Evolutionary conservation across 2,797 vertebrate genomes (phyloP).

Genomic region (Manis javanica): DNA sequence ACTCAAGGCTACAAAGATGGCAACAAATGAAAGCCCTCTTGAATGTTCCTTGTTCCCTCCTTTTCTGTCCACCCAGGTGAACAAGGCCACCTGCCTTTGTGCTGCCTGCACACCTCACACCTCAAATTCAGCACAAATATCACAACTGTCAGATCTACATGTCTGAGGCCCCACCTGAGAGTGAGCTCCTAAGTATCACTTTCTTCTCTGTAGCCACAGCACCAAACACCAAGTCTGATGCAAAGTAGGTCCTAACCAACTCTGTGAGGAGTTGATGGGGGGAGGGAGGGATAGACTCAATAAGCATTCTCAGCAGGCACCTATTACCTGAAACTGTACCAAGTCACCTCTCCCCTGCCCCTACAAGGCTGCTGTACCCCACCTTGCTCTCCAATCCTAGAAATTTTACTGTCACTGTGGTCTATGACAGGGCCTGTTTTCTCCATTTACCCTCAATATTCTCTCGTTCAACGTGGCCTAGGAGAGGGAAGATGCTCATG

Average conservation of each 20-base stretch:
- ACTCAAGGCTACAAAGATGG: background rate
- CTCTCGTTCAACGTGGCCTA: background rate
- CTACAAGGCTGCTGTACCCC: background rate
- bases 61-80: background rate
- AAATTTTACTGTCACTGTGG: background rate
- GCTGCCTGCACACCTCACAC: background rate
- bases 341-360: background rate
- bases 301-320: background rate
- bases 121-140: background rate
- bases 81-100: background rate
- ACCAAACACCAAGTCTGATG: background rate
- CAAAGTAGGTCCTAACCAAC: background rate
- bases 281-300: background rate
- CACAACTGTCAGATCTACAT: fast-evolving
- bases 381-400: background rate
- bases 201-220: background rate
- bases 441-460: background rate
- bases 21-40: background rate
- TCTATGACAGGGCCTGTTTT: background rate
- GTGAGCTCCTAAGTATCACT: background rate
- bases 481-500: background rate
- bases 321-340: background rate
- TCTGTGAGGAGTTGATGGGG: fast-evolving
- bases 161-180: background rate
- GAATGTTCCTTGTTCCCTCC: background rate